Evolutionary conservation across 2,113 vertebrate genomes (phyloP).

Genomic region (Galemys pyrenaicus): DNA sequence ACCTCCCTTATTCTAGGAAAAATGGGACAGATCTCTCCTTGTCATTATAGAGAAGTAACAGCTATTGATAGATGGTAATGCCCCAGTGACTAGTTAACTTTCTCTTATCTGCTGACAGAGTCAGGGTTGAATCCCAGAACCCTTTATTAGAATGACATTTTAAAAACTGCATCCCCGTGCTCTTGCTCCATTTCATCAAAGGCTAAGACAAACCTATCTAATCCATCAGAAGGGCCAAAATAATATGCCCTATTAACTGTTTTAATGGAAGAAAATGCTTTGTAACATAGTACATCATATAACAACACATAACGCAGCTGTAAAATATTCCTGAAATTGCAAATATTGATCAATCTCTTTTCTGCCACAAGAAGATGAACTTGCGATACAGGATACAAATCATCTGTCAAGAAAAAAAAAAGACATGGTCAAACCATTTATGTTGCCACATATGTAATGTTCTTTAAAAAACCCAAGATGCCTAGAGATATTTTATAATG

Average conservation of each 20-base stretch:
- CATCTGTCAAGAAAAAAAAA: neutral
- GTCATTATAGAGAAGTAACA: constrained; percentile 53
- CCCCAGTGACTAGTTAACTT: constrained; percentile 66
- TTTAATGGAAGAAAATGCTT: constrained; percentile 80
- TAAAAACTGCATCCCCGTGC: constrained; percentile 56
- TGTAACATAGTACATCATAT: constrained; percentile 75
- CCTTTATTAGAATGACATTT: constrained; percentile 69
- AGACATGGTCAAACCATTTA: neutral
- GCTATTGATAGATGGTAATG: constrained; percentile 63
- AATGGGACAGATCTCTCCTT: constrained; percentile 65
- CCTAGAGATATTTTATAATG: neutral
- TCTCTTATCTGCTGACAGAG: constrained; percentile 71
- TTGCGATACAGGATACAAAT: constrained; percentile 33
- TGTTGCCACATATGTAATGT: too few relatives aligned
- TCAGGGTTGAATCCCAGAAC: constrained; percentile 78
- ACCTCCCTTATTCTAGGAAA: constrained; percentile 67
- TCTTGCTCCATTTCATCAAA: constrained; percentile 82
- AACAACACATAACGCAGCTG: constrained; percentile 77
- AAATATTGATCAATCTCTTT: constrained; percentile 79
- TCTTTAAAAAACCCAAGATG: neutral
- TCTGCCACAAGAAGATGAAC: constrained; percentile 75
- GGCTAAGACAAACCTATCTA: constrained; percentile 79
- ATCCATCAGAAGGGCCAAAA: constrained; percentile 81
- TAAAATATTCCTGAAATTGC: constrained; percentile 73
- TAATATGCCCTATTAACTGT: constrained; percentile 81